Evolutionary conservation across 2,888 invertebrate genomes (phyloP), one percentile per base, ranked within the genome.

Genomic region (Cephus pygmeus): DNA sequence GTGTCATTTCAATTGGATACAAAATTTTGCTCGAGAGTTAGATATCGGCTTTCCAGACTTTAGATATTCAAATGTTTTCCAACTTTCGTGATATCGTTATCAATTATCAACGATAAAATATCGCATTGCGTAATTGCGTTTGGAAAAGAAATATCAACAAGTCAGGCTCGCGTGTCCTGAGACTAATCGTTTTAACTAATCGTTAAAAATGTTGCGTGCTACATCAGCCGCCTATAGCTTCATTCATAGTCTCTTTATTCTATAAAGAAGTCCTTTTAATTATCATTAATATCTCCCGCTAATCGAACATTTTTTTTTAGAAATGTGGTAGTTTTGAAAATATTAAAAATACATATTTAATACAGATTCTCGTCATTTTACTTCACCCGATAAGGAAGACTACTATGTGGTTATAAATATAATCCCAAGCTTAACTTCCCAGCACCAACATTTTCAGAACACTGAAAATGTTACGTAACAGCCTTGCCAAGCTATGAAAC

Each of bases 321-420:
- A 9, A 56, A 23, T 23, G 0, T 23, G 9, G 56, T 56, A 56
- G 23, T 56, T 56, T 56, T 9, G 1, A 23, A 56, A 56, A 56
- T 56, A 2, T 56, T 40, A 15, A 0, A 56, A 23, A 23, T 23
- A n/a, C n/a, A n/a, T n/a, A 56, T 56, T 56, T 56, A 56, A 56
- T 56, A 56, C 56, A 9, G 56, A 56, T 56, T 56, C 9, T 23
- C 56, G 23, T 23, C 9, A 9, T 9, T 9, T 2, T 56, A 23
- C 23, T 56, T 23, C 2, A 9, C 2, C 9, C 9, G 6, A 56
- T 9, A 56, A 56, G 6, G 23, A 11, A 71, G 4, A 71, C 12
- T 33, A 34, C 71, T 71, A 71, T 74, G 69, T 75, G n/a, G 74
- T 74, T 75, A 69, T 75, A 75, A 77, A 68, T 74, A 34, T 77